These are phyloP conservation scores for Anaspis maculata DNA, from an alignment of 2,888 invertebrate species.

Conservation along the genomic window DNA sequence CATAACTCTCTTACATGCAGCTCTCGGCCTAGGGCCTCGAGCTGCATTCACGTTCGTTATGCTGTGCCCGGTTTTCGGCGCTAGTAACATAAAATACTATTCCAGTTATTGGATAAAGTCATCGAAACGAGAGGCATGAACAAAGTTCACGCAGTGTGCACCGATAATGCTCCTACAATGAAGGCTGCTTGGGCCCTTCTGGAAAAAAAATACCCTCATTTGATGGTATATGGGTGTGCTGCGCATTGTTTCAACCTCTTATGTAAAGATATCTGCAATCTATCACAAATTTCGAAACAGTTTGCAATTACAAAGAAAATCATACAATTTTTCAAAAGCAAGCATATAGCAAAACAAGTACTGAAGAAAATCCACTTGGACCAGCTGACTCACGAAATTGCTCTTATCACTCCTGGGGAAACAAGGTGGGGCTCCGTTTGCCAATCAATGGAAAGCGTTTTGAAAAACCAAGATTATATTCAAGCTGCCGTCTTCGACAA, in stretches of 20 bases:
- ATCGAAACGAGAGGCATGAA: constrained; percentile 1
- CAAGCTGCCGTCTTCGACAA: background rate
- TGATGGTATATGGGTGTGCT: constrained; percentile 7
- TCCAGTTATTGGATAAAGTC: background rate
- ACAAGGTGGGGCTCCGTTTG: background rate
- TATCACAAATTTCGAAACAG: background rate
- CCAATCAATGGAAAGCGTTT: background rate
- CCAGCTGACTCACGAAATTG: background rate
- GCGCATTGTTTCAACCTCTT: constrained; percentile 9
- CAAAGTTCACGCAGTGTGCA: constrained; percentile 5
- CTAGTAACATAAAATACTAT: too few species aligned
- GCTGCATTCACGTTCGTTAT: too few species aligned
- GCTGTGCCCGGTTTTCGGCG: too few species aligned
- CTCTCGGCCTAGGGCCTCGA: too few species aligned
- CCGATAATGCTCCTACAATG: constrained; percentile 9
- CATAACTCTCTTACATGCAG: too few species aligned
- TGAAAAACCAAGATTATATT: background rate
- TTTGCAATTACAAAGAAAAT: background rate
- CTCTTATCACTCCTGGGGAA: background rate
- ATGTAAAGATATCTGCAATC: constrained; percentile 3
- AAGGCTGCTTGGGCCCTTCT: constrained; percentile 5
- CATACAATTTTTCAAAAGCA: background rate
- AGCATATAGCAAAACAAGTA: background rate
- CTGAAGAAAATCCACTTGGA: background rate
- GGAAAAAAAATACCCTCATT: constrained; percentile 6